A percentile compares a stretch with the other conserved stretches of the same genome.
These are phyloP conservation scores for Holothuria leucospilota DNA, from an alignment of 53 echinoderm and acorn worm genomes.

Conservation along the genomic window DNA sequence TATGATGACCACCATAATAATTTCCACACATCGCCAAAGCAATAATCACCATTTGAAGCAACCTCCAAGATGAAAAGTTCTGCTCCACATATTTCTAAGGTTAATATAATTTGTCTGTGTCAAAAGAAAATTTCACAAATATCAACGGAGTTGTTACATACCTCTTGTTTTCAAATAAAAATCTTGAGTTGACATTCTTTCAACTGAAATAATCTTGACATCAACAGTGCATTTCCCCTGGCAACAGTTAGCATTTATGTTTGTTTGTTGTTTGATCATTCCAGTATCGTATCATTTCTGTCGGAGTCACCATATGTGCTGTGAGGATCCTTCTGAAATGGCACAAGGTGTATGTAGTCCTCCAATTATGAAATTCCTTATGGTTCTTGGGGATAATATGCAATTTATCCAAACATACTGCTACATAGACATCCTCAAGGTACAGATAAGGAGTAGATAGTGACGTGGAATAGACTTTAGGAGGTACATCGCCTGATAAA, in stretches of 20 bases:
- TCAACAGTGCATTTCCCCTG: too few species aligned
- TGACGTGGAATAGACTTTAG: constrained; percentile 73
- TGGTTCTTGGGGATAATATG: constrained; percentile 75
- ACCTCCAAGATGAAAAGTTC: too few species aligned
- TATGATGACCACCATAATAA: too few species aligned
- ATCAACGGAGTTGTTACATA: too few species aligned
- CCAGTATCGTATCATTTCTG: constrained; percentile 94
- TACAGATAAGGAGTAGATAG: constrained; percentile 78
- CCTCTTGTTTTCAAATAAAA: too few species aligned
- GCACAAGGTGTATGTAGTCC: constrained; percentile 87
- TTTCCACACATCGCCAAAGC: too few species aligned
- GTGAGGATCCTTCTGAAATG: constrained; percentile 84
- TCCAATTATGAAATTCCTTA: constrained; percentile 88
- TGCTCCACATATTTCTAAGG: too few species aligned
- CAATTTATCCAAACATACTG: constrained; percentile 75
- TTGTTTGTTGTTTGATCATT: constrained; percentile 73
- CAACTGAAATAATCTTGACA: too few species aligned
- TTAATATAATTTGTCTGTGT: too few species aligned
- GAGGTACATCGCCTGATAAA: constrained; percentile 80
- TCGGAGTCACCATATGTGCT: constrained; percentile 91
- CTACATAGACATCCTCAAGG: constrained; percentile 91
- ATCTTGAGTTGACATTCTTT: too few species aligned
- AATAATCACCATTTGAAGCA: too few species aligned
- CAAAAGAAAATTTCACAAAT: too few species aligned
- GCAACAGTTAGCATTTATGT: constrained; percentile 13